Evolutionary conservation across 2,113 vertebrate genomes (phyloP).

Genomic region (Bujurquina vittata): DNA sequence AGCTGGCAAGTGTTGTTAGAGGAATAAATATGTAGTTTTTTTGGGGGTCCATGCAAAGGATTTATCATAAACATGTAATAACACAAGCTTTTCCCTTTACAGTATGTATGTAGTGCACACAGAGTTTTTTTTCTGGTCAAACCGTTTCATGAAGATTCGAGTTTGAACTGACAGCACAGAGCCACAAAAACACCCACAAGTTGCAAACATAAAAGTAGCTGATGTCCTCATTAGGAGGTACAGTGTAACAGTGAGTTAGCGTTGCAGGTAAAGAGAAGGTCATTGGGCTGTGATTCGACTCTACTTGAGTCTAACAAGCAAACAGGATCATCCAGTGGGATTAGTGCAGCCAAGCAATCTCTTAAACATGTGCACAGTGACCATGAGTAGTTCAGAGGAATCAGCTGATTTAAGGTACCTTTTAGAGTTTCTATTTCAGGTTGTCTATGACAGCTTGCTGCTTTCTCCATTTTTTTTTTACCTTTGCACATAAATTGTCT

Average conservation of each 20-base stretch:
- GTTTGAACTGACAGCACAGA: background rate
- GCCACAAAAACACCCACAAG: background rate
- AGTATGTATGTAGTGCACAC: background rate
- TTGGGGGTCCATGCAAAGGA: background rate
- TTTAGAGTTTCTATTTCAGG: background rate
- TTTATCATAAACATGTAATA: background rate
- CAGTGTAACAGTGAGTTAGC: constrained; percentile 2
- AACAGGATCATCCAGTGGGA: constrained; percentile 66
- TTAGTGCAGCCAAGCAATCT: constrained; percentile 59
- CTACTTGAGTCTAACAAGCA: constrained; percentile 59
- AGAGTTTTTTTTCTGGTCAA: background rate
- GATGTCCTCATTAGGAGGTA: constrained; percentile 31
- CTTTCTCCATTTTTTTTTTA: constrained; percentile 15
- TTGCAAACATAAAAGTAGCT: background rate
- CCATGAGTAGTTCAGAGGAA: constrained; percentile 31
- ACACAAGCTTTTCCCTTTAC: background rate
- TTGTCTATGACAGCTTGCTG: background rate
- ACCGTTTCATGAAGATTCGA: background rate
- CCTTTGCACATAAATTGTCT: constrained; percentile 9
- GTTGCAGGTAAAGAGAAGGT: constrained; percentile 62
- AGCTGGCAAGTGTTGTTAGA: background rate
- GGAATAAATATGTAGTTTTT: background rate
- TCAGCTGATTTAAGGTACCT: constrained; percentile 49
- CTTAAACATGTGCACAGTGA: constrained; percentile 50
- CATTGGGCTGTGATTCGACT: constrained; percentile 53